Evolutionary conservation across 2,888 invertebrate species (phyloP), one percentile per base, ranked within the genome.

Genomic region (Agriopis leucophaearia): DNA sequence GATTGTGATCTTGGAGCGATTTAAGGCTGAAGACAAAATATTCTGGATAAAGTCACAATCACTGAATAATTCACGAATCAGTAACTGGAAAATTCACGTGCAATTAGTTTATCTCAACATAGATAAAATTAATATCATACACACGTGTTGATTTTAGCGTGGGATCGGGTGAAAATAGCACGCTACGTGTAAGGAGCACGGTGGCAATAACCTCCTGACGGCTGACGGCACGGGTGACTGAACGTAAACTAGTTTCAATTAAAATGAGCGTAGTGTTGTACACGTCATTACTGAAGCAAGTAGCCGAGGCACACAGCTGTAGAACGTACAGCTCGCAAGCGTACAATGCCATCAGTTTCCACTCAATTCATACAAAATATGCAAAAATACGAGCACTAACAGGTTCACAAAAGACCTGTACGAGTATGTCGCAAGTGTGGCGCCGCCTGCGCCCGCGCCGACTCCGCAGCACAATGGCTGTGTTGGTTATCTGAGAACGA

Each of bases 391-490:
- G 35, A 44, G 16, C 54, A 54, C 10, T 16, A n/a, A 56, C 48
- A 58, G 44, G 51, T 57, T 36, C 12, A 52, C 7, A 44, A 57
- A 35, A 35, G 50, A 55, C 47, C 52, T 64, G 65, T 40, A 58
- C 15, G 16, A 1, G 47, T 16, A 18, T 63, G 65, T 64, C 59
- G 64, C 68, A 63, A 68, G 50, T 44, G 44, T 0, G 63, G 50
- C 58, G 64, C 57, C 64, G 51, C 27, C 10, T 12, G 48, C 48
- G 48, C 3, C 48, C 27, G 1, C 47, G 47, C 16, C 0, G 55
- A 56, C 16, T 8, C 38, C 38, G 42, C 54, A 65, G 40, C 58
- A 65, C 65, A 65, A 65, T 55, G 55, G 48, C 60, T 58, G 58
- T 55, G 65, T 60, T 54, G 57, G 64, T 59, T 58, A 64, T 45